Conservation (phyloP, 2,888 invertebrate genomes). For the Quadroppia sp. region DNA sequence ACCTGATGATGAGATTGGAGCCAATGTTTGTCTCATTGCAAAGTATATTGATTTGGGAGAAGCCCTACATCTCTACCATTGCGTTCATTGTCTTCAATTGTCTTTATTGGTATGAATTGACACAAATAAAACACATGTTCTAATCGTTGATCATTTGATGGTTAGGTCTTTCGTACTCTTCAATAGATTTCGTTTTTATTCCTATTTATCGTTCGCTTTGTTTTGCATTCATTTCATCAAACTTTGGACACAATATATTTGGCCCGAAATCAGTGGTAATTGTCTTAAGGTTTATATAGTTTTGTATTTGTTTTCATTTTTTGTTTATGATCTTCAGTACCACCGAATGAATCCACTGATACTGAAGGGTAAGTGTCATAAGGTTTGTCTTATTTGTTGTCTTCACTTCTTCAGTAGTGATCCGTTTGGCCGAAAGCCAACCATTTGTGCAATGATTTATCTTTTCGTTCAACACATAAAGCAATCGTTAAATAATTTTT, state of each 20-base stretch:
- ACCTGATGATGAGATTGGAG: constrained; percentile 48
- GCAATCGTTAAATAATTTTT: background rate
- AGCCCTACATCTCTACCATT: constrained; percentile 51
- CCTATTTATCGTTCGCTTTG: constrained; percentile 44
- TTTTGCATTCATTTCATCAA: constrained; percentile 50
- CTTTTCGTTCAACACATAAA: too few species aligned
- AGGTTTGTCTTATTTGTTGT: background rate
- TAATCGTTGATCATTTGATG: background rate
- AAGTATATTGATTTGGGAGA: constrained; percentile 54
- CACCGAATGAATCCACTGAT: constrained; percentile 42
- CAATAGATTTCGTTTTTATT: constrained; percentile 46
- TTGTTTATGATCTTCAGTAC: constrained; percentile 44
- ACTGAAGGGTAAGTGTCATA: constrained; percentile 46
- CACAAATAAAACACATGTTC: background rate
- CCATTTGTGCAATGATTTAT: background rate
- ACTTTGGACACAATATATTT: constrained; percentile 53
- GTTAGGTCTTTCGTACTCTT: constrained; percentile 47
- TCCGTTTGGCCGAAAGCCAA: background rate
- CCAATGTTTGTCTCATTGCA: constrained; percentile 52
- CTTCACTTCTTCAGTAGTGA: too few species aligned
- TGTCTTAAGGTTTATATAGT: constrained; percentile 2
- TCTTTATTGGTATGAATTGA: constrained; percentile 52
- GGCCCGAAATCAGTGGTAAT: constrained; percentile 54
- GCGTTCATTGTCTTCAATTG: constrained; percentile 52
- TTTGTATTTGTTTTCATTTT: constrained; percentile 32